Conservation (phyloP, 30 jellyfish, hydroid and myxozoan genomes). For the Turritopsis rubra region DNA sequence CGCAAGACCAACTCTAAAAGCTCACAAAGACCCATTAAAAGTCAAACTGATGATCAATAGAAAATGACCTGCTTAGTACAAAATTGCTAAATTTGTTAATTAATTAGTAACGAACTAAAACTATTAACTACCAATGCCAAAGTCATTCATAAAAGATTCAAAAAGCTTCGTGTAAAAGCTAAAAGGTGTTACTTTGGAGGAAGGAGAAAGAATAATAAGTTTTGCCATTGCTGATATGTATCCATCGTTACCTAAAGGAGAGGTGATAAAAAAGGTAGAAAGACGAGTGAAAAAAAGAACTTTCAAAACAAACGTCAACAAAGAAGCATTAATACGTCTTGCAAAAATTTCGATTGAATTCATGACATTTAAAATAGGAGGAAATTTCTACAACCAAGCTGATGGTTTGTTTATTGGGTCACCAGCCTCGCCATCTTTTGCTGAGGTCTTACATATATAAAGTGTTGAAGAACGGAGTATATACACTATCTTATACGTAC, state of each 20-base stretch:
- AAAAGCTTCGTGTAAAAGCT: neutral
- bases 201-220: neutral
- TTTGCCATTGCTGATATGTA: no score
- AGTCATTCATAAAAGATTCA: neutral
- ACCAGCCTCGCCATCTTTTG: neutral
- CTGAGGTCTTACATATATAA: neutral
- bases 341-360: neutral
- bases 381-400: neutral
- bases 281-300: neutral
- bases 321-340: neutral
- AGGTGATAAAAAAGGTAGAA: no score
- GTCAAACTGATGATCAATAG: neutral
- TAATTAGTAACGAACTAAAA: slow-evolving; percentile 1
- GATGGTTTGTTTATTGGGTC: slow-evolving; percentile 12
- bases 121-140: neutral
- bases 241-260: no score
- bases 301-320: neutral
- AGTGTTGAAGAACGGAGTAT: neutral
- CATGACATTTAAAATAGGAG: no score
- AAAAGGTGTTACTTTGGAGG: neutral
- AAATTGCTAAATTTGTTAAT: neutral
- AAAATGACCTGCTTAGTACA: neutral
- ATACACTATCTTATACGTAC: neutral
- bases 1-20: neutral
- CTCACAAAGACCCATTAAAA: neutral